Conservation (phyloP, 2,113 vertebrate genomes). For the Rhagologus leucostigma region DNA sequence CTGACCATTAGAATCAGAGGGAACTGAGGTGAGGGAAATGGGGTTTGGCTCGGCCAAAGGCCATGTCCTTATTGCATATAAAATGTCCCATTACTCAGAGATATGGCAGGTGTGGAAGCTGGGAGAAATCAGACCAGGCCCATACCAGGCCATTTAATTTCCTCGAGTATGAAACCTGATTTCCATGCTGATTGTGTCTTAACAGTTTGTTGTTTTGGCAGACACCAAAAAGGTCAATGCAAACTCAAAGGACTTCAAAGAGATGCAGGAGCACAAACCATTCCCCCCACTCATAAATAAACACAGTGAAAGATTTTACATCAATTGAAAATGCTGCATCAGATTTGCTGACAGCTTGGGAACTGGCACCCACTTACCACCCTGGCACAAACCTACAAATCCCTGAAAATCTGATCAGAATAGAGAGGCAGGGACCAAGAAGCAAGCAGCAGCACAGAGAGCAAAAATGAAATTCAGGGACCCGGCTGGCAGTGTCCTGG, state of each 20-base stretch:
- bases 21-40: neutral
- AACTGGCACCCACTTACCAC: neutral
- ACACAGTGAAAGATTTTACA: neutral
- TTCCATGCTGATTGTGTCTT: neutral
- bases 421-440: neutral
- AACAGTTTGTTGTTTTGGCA: neutral
- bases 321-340: neutral
- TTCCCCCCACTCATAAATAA: neutral
- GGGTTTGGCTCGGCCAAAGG: neutral
- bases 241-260: neutral
- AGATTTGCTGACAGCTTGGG: neutral
- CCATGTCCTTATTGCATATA: neutral
- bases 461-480: neutral
- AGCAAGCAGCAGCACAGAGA: neutral
- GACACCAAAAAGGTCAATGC: neutral
- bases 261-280: neutral
- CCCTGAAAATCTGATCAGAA: constrained; percentile 16
- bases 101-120: neutral
- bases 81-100: neutral
- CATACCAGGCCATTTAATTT: neutral
- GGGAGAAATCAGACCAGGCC: neutral
- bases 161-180: neutral
- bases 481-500: neutral
- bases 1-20: neutral
- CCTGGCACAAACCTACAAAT: neutral